A percentile compares a stretch with the other conserved stretches of the same genome.
Conservation (phyloP, 2,113 vertebrate genomes). For the Python bivittatus region DNA sequence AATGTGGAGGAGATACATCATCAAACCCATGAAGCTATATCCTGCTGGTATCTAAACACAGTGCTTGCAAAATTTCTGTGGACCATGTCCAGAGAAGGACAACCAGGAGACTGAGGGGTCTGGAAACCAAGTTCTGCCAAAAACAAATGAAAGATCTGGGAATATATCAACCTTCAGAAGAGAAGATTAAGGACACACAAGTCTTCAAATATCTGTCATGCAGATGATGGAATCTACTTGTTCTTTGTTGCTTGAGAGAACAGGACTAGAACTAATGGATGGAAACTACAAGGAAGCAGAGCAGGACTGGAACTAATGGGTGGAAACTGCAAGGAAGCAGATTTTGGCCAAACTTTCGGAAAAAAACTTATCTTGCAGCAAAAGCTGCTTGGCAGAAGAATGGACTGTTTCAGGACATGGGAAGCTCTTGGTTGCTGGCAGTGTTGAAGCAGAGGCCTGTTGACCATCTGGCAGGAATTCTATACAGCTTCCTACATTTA, state of each 20-base stretch:
- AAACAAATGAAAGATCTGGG: not conserved
- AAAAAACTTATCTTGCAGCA: not conserved
- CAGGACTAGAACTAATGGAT: not conserved
- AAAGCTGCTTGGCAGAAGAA: not conserved
- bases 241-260: not conserved
- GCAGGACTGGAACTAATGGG: not conserved
- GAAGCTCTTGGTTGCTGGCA: not conserved
- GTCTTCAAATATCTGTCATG: slow-evolving; percentile 1
- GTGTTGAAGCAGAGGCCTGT: not conserved
- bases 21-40: not conserved
- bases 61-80: not conserved
- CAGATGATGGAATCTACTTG: not conserved
- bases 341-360: not conserved
- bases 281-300: not conserved
- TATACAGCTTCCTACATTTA: not conserved
- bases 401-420: not conserved
- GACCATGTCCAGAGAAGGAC: not conserved
- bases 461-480: not conserved
- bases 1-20: not conserved
- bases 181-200: not conserved
- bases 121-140: not conserved
- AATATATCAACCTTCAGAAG: not conserved
- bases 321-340: not conserved
- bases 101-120: not conserved
- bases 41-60: not conserved